phyloP scores from a whole-genome alignment of 2,888 invertebrate species.

The Temnothorax unifasciatus region DNA sequence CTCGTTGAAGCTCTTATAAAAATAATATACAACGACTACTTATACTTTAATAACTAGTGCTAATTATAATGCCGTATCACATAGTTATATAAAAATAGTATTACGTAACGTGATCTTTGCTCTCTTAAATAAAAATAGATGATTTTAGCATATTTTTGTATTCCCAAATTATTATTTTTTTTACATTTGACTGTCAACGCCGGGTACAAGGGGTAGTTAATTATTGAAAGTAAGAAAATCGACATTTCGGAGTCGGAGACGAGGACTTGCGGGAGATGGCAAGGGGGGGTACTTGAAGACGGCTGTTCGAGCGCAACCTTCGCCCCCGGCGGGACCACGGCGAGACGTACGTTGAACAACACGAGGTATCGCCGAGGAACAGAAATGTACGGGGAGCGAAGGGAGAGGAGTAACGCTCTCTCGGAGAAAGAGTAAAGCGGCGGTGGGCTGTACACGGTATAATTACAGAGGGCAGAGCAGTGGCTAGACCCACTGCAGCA shows the following conservation, averaged over 20 bases:
- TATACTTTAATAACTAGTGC: not conserved
- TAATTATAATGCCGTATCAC: not conserved
- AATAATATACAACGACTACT: not conserved
- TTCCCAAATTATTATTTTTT: not conserved
- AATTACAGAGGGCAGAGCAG: slow-evolving; percentile 83
- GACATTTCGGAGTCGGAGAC: slow-evolving; percentile 55
- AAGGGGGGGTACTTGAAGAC: slow-evolving; percentile 65
- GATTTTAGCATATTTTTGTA: not conserved
- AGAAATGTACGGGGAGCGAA: slow-evolving; percentile 63
- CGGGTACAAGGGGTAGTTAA: not conserved
- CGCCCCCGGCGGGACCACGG: slow-evolving; percentile 78
- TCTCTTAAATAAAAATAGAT: not conserved
- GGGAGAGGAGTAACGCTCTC: slow-evolving; percentile 69
- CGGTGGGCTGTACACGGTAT: slow-evolving; percentile 78
- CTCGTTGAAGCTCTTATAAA: not conserved
- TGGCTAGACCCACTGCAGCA: slow-evolving; percentile 83
- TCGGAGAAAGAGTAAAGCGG: slow-evolving; percentile 71
- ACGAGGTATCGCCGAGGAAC: slow-evolving; percentile 70
- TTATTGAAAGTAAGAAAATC: slow-evolving; percentile 42
- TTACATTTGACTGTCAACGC: not conserved
- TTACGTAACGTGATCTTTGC: not conserved
- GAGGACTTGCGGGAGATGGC: slow-evolving; percentile 49
- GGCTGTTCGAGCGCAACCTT: slow-evolving; percentile 74
- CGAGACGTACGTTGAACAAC: slow-evolving; percentile 73
- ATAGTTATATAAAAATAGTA: not conserved